Evolutionary conservation across 2,888 invertebrate genomes (phyloP), one percentile per base, ranked within the genome.

Genomic region (Pachliopta kotzebuea): DNA sequence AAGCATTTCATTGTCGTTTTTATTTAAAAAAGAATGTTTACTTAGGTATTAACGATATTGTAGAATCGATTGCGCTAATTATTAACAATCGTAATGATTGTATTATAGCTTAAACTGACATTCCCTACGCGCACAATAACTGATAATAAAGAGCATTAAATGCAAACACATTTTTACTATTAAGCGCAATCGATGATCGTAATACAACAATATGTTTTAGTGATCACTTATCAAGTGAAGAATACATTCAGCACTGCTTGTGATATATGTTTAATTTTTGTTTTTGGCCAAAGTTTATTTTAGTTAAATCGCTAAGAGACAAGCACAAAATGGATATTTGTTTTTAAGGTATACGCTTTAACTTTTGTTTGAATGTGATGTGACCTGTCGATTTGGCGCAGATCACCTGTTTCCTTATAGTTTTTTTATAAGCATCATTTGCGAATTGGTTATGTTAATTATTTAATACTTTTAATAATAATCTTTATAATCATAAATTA

Each of bases 221-320:
- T 37, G 11, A 17, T 37, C 37, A 37, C 49, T 49, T 49, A 49
- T 49, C 24, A 37, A 14, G 37, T 37, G n/a, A 29, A 56, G 58
- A 14, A 58, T 60, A 75, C 71, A 72, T 76, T 82, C 75, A 79
- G 73, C 74, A 72, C 68, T 75, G 72, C 72, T 72, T 84, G 83
- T 84, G 84, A 84, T 85, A 84, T 76, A 74, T 77, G 18, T 45
- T 45, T n/a, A 45, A 49, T 49, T 76, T 75, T 72, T 76, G 74
- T 71, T 77, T 73, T 80, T 81, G 74, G 83, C 87, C 88, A 88
- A 88, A 88, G 86, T 86, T 84, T 85, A 84, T 83, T 83, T 85
- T 78, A 84, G 79, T 83, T 80, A 75, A 70, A 71, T 67, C 70
- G 81, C 81, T 83, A 69, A 74, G 73, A 83, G 81, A 84, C 74